Evolutionary conservation across 2,113 vertebrate species (phyloP).

Genomic region (Phaethornis superciliosus): DNA sequence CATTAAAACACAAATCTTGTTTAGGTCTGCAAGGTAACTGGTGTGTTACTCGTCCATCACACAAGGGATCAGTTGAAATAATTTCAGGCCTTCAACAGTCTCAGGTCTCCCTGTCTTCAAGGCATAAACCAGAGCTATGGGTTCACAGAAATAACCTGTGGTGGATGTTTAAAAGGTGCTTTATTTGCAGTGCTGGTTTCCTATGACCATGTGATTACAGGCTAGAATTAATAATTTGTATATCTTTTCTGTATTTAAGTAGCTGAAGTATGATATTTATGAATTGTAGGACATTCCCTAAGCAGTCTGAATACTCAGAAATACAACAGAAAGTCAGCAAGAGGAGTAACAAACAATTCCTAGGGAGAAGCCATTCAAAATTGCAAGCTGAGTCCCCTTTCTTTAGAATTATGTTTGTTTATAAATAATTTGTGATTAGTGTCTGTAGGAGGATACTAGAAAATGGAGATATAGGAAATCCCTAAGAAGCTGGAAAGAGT

Average conservation of each 20-base stretch:
- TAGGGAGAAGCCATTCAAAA: background rate
- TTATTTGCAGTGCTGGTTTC: background rate
- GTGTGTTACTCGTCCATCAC: background rate
- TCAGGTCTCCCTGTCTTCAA: background rate
- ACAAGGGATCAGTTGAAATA: background rate
- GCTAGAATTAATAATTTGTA: background rate
- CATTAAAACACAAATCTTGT: background rate
- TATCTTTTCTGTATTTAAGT: background rate
- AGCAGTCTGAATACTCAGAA: background rate
- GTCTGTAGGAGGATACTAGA: slow-evolving; percentile 19
- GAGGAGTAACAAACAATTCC: background rate
- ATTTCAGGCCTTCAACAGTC: background rate
- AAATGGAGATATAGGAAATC: background rate
- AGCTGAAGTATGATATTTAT: background rate
- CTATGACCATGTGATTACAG: background rate
- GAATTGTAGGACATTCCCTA: background rate
- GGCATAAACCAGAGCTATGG: background rate
- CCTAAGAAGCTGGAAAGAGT: background rate
- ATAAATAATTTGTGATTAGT: slow-evolving; percentile 12
- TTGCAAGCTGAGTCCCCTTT: background rate
- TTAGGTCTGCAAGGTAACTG: background rate
- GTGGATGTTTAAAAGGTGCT: background rate
- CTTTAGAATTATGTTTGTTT: slow-evolving; percentile 9
- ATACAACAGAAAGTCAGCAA: background rate
- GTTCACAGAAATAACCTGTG: background rate